Conservation (phyloP, 2,888 invertebrate species). For the Craniophora ligustri region DNA sequence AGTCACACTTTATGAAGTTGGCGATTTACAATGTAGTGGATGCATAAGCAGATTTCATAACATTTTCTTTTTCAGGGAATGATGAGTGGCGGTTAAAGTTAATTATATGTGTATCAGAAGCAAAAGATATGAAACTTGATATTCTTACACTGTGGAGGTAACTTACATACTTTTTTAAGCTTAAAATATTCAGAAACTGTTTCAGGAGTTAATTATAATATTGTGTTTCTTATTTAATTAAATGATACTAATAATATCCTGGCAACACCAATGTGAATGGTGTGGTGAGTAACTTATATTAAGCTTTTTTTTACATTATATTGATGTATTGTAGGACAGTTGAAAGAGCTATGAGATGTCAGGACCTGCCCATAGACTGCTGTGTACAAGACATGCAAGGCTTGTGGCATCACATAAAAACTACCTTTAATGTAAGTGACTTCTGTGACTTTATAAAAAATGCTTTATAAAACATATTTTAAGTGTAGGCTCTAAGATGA, state of each 20-base stretch:
- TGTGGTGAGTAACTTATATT: no score
- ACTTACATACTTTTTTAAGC: constrained; percentile 22
- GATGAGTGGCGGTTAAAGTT: constrained; percentile 82
- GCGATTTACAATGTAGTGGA: no score
- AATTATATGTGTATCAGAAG: constrained; percentile 72
- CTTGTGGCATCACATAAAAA: constrained; percentile 80
- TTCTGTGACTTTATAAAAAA: no score
- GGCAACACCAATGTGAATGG: no score
- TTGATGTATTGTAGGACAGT: constrained; percentile 68
- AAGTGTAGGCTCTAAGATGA: no score
- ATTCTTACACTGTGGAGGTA: constrained; percentile 80
- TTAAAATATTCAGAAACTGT: no score
- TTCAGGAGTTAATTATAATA: no score
- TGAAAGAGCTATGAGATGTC: constrained; percentile 76
- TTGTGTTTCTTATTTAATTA: no score
- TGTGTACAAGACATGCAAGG: constrained; percentile 82
- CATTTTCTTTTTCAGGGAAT: constrained; percentile 70
- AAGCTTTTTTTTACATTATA: no score
- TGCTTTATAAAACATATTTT: no score
- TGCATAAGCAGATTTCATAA: background rate
- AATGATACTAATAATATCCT: no score
- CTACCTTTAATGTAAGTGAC: constrained; percentile 77
- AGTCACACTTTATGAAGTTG: background rate
- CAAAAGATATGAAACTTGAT: constrained; percentile 72
- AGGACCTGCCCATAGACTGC: constrained; percentile 78